Base-by-base conservation (phyloP, 2,888 invertebrate species). In the Nomada goodeniana region DNA sequence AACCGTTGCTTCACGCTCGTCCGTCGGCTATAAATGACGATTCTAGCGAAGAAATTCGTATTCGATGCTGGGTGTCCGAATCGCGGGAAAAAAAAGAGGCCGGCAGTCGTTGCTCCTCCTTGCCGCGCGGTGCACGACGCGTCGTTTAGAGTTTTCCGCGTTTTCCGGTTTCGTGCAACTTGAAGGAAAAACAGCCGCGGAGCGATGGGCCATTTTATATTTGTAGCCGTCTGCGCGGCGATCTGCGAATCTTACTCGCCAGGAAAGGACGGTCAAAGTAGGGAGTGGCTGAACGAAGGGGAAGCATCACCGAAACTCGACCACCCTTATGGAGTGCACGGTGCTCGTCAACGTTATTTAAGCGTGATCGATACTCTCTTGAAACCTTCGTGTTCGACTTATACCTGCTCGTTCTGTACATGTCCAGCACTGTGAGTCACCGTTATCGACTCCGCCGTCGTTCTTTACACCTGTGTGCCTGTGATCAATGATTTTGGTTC, bases 351-450 rank as follows among this genome's bases (percentile, higher is more conserved):
- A 44, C 65, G 64, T 82, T 82, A 69, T 73, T 82, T 67, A 65
- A 68, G 55, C 74, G 64, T 73, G 74, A 83, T 83, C 83, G 78
- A 83, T 83, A 83, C 61, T 63, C 74, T 15, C 47, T 78, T 77
- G 61, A 78, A 83, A 73, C 69, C 36, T 67, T 52, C 64, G n/a
- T 50, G 23, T 20, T 42, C 44, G n/a, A 29, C n/a, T 47, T 72
- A 65, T 23, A 60, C 42, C 26, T 2, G 13, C 10, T 29, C 36
- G 67, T 55, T 61, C 69, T 59, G 57, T 42, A 72, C 50, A 36
- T 44, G 53, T 57, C 67, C 52, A 53, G 65, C 64, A 52, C 42
- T 71, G 83, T 74, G 83, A 83, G 78, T 82, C 83, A 83, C 47
- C 65, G 70, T 59, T 70, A 83, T 83, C 83, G 83, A 83, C 78